phyloP scores from a whole-genome alignment of 2,797 vertebrate genomes.

The Sebastes itinus region DNA sequence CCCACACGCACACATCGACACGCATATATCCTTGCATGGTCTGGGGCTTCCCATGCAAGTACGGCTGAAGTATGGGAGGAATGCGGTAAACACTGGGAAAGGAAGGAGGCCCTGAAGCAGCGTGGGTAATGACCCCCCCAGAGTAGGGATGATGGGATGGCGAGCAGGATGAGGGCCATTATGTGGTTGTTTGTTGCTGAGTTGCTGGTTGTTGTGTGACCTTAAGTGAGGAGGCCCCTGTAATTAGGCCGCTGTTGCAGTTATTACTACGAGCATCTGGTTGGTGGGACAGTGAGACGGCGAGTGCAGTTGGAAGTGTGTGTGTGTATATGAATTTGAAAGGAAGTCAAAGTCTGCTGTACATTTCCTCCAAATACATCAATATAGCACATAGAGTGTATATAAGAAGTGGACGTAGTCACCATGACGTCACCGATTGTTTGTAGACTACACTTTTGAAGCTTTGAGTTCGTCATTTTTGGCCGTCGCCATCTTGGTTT shows the following conservation, averaged over 20 bases:
- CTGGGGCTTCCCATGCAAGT: constrained; percentile 61
- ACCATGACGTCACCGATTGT: background rate
- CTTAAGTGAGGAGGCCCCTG: constrained; percentile 57
- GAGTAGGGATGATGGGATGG: constrained; percentile 62
- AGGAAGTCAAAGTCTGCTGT: background rate
- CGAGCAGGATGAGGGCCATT: constrained; percentile 80
- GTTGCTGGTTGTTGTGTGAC: constrained; percentile 60
- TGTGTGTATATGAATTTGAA: background rate
- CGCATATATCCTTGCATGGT: constrained; percentile 22
- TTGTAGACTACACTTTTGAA: background rate
- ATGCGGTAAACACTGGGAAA: constrained; percentile 77
- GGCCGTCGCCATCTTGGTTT: background rate
- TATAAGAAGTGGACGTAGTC: background rate
- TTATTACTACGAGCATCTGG: constrained; percentile 54
- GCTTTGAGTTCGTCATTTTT: background rate
- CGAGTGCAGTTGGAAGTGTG: background rate
- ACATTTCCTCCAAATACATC: background rate
- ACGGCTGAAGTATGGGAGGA: constrained; percentile 74
- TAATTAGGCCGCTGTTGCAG: constrained; percentile 65
- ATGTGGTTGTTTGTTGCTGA: constrained; percentile 74
- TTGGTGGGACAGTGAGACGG: background rate
- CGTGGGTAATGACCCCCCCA: constrained; percentile 71
- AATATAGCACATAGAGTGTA: background rate
- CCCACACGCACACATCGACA: constrained; percentile 18
- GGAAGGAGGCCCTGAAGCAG: constrained; percentile 67